These are phyloP conservation scores for Sepiola atlantica DNA, from an alignment of 2,888 invertebrate species.

Conservation along the genomic window DNA sequence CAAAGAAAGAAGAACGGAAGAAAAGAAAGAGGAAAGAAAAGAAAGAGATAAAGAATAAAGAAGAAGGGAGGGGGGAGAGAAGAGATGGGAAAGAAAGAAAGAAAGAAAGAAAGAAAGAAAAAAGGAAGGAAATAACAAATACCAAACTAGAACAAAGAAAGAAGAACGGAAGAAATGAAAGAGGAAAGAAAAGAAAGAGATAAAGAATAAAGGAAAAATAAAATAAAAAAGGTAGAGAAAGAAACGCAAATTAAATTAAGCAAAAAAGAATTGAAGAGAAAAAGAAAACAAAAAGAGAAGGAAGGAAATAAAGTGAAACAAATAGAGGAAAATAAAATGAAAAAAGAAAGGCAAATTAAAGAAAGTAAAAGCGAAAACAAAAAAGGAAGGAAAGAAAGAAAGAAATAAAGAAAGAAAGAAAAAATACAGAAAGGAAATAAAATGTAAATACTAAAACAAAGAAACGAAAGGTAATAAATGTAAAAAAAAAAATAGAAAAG, in stretches of 20 bases:
- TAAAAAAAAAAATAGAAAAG: too few species aligned
- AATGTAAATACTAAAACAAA: too few species aligned
- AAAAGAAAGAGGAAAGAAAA: neutral
- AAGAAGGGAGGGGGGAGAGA: too few species aligned
- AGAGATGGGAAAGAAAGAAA: neutral
- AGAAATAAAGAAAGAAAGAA: neutral
- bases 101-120: neutral
- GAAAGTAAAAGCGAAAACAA: too few species aligned
- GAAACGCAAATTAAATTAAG: neutral
- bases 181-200: neutral
- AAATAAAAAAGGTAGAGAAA: neutral
- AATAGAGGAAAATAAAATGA: neutral
- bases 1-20: neutral
- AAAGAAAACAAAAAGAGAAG: neutral
- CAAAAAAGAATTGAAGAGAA: neutral
- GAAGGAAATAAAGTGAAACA: neutral
- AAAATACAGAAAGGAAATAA: neutral
- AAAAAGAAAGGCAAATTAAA: too few species aligned
- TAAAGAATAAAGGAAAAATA: neutral
- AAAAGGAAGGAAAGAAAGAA: neutral
- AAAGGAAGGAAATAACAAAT: neutral
- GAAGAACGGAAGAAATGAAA: neutral
- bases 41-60: neutral
- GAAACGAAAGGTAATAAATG: too few species aligned
- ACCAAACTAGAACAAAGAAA: too few species aligned